Evolutionary conservation across 1,140 invertebrate genomes (phyloP), one percentile per base, ranked within the genome.

Genomic region (Whitmania pigra): DNA sequence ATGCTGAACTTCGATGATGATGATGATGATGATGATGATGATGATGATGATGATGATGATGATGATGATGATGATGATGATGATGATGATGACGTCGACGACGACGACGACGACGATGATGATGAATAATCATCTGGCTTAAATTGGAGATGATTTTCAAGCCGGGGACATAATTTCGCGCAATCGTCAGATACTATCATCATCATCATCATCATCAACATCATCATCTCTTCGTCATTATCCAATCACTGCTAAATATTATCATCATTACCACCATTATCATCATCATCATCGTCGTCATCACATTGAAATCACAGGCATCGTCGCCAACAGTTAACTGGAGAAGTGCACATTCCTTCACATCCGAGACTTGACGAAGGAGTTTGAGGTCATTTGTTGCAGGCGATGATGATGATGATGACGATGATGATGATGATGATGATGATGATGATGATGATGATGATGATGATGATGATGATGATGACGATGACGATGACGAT

Each of bases 11-110:
- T 5, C 49, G 69, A 6, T 70, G 15, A 70, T 70, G 43, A 70
- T 54, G 43, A 54, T 53, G 3, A 15, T 70, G 69, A 70, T 70
- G 69, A 53, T 70, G 69, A 70, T 70, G 69, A 60, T 15, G 69
- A 22, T 71, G 69, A 71, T 71, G 69, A 31, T 36, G 69, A 71
- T 71, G 69, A 69, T 69, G 67, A 69, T 31, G 67, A 69, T 31
- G 67, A 69, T 63, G 69, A 63, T 54, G 69, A 71, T 63, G 69
- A 71, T 63, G 69, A 71, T 63, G 69, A 71, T 71, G 69, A 71
- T 55, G 69, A 71, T 55, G 69, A 22, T 22, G 36, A 71, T 22
- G 69, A 53, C 60, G 69, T 67, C 60, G 69, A 71, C 60, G 69
- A 71, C 49, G 69, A 71, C 49, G 69, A 71, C n/a, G 69, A 71